A percentile compares a stretch with the other conserved stretches of the same genome.
Evolutionary conservation across 2,797 vertebrate genomes (phyloP).

Genomic region (Erpetoichthys calabaricus): DNA sequence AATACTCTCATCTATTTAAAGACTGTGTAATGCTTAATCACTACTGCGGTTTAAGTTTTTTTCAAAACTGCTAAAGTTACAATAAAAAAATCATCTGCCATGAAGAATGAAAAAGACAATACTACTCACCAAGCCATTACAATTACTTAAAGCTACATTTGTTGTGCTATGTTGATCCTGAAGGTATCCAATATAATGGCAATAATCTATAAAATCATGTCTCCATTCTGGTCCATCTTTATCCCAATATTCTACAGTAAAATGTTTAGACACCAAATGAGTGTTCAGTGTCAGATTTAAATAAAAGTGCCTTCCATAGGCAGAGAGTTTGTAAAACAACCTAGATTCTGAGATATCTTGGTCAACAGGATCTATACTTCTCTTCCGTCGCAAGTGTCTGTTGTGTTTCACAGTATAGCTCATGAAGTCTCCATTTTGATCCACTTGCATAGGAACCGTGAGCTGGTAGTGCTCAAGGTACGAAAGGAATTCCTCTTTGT

Average conservation of each 20-base stretch:
- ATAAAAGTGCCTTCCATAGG: conserved; percentile 96
- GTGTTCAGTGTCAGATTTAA: conserved; percentile 90
- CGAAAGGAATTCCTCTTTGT: conserved; percentile 96
- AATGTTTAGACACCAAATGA: conserved; percentile 86
- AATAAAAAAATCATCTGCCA: no score
- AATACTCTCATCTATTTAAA: no score
- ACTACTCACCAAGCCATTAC: conserved; percentile 89
- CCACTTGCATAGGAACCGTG: conserved; percentile 82
- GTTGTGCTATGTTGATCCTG: conserved; percentile 73
- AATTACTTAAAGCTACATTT: conserved; percentile 92
- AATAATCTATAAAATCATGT: conserved; percentile 77
- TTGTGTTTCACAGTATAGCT: conserved; percentile 95
- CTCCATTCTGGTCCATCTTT: conserved; percentile 80
- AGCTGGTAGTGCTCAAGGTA: conserved; percentile 95
- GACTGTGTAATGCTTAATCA: no score
- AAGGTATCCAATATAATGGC: conserved; percentile 91
- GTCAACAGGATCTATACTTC: conserved; percentile 56
- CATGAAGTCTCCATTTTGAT: conserved; percentile 86
- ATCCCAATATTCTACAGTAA: conserved; percentile 93
- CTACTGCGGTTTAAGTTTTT: no score
- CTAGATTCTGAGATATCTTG: conserved; percentile 61
- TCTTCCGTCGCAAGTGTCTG: conserved; percentile 73
- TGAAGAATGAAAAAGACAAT: background rate
- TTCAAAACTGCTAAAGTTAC: no score
- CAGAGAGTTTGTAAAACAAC: conserved; percentile 92